Conservation (phyloP, 2,888 invertebrate species). For the Xestia ashworthii region DNA sequence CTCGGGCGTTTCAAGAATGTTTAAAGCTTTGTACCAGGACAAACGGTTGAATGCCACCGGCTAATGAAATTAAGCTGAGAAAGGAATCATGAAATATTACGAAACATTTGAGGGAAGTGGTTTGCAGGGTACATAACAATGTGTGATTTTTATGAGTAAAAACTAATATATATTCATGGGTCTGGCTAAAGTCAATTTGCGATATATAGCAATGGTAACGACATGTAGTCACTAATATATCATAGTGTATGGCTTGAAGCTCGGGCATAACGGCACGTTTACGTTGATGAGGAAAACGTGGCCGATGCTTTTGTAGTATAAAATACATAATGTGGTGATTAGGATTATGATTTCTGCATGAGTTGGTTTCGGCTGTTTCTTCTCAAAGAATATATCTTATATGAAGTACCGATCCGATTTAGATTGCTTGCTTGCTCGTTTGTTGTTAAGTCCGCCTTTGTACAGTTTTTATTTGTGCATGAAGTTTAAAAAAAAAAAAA, state of each 20-base stretch:
- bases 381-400: background rate
- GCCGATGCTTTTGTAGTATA: background rate
- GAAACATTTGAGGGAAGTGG: conserved; percentile 31
- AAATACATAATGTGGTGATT: conserved; percentile 5
- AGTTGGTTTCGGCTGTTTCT: background rate
- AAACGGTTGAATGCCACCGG: conserved; percentile 62
- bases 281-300: conserved; percentile 49
- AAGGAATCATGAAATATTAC: conserved; percentile 53
- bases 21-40: conserved; percentile 69
- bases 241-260: conserved; percentile 23
- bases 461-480: no score
- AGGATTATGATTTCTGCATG: background rate
- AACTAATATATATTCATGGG: conserved; percentile 25
- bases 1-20: conserved; percentile 70
- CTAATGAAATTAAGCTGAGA: conserved; percentile 68
- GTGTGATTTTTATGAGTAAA: conserved; percentile 18
- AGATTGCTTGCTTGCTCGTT: no score
- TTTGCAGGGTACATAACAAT: conserved; percentile 8
- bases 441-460: no score
- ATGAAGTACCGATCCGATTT: background rate
- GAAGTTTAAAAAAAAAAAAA: no score
- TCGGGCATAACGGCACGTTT: conserved; percentile 29
- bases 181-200: conserved; percentile 26
- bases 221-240: conserved; percentile 48
- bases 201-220: conserved; percentile 41